Evolutionary conservation across 1,140 invertebrate genomes (phyloP), one percentile per base, ranked within the genome.

Genomic region (Coelopa frigida): DNA sequence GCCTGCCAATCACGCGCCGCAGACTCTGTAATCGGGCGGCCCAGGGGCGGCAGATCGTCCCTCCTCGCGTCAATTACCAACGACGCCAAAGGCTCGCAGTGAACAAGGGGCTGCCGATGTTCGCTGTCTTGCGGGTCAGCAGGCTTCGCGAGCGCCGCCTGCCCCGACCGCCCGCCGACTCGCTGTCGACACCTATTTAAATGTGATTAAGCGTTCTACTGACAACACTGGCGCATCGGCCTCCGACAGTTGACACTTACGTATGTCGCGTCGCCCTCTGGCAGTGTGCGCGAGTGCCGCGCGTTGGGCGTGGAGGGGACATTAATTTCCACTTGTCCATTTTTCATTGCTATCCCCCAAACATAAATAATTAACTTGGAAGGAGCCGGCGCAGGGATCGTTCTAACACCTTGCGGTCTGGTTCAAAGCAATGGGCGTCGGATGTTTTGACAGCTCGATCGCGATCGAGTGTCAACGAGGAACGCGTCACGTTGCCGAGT

Each of bases 371-470:
- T 43, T 43, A 32, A 43, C 33, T 43, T 24, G 27, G 33, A 43
- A 31, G 33, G 4, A 43, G 21, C 14, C 26, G 37, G 37, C 37
- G 24, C n/a, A 8, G 24, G 37, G 14, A 39, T 39, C n/a, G n/a
- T n/a, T n/a, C n/a, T n/a, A n/a, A n/a, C 41, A 43, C 41, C 41
- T 43, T 43, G 41, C 41, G 41, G 41, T 32, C 33, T 32, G 33
- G 31, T 18, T 43, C 41, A 43, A 43, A 43, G 20, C 7, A 12
- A 10, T 12, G 23, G 27, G 15, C 33, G 41, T 43, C 41, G 33
- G 33, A 20, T 17, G 33, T 43, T 43, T 43, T 43, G 41, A 43
- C 41, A 43, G 27, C 23, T 32, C 17, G 5, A 35, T 35, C 2
- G 11, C 11, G 5, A 6, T 35, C 15, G 20, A 35, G 33, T 35